These are phyloP conservation scores for Aradus depressus DNA, from an alignment of 2,888 invertebrate genomes.

Conservation along the genomic window DNA sequence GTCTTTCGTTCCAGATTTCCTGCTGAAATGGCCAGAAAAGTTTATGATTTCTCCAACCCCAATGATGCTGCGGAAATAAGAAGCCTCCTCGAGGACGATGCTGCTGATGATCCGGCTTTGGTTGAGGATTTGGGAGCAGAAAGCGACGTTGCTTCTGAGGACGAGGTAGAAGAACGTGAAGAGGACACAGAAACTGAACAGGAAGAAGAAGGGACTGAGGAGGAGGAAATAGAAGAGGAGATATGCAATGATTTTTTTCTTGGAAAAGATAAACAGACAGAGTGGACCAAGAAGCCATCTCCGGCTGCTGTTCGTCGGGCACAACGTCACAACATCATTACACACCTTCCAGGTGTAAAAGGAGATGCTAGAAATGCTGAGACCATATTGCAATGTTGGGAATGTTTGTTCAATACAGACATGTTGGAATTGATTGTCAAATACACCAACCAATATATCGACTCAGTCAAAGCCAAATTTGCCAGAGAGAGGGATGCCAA, in stretches of 20 bases:
- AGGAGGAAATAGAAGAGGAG: conserved; percentile 1
- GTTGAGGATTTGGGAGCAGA: conserved; percentile 6
- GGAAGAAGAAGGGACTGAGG: conserved; percentile 14
- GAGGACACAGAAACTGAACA: conserved; percentile 8
- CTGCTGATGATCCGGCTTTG: conserved; percentile 2
- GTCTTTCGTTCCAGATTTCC: too few species aligned
- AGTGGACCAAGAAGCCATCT: conserved; percentile 24
- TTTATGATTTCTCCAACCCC: too few species aligned
- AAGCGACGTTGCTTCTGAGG: neutral
- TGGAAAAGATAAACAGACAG: conserved; percentile 26
- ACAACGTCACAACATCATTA: conserved; percentile 16
- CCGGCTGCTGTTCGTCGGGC: conserved; percentile 17
- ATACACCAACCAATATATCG: conserved; percentile 31
- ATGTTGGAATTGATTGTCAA: conserved; percentile 29
- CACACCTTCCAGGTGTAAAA: conserved; percentile 27
- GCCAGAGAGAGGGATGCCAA: conserved; percentile 25
- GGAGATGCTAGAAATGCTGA: conserved; percentile 26
- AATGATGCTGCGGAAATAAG: too few species aligned
- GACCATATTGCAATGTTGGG: conserved; percentile 28
- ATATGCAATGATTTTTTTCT: neutral
- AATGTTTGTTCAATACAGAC: conserved; percentile 26
- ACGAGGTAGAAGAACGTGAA: neutral
- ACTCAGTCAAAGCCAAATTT: conserved; percentile 24
- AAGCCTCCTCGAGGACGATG: too few species aligned
- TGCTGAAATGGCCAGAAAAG: too few species aligned